These are phyloP conservation scores for Synanthedon vespiformis DNA, from an alignment of 2,888 invertebrate species.

Conservation along the genomic window DNA sequence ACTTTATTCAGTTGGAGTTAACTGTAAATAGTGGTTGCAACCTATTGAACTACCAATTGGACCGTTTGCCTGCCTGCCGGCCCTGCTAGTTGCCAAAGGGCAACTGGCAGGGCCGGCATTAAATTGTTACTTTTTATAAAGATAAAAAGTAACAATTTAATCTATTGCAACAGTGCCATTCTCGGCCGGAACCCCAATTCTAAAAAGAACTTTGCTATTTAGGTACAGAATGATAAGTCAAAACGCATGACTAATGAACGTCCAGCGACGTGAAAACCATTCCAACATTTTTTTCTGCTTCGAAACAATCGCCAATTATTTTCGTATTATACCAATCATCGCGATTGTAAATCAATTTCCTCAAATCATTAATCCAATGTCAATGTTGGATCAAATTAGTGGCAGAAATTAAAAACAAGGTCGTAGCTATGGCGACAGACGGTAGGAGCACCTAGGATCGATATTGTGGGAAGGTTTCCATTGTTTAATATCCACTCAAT, in stretches of 20 bases:
- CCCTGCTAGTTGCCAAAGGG: too few relatives aligned
- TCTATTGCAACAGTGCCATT: too few relatives aligned
- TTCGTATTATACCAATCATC: conserved; percentile 18
- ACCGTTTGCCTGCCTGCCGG: too few relatives aligned
- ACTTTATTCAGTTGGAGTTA: too few relatives aligned
- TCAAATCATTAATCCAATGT: conserved; percentile 16
- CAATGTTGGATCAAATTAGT: conserved; percentile 26
- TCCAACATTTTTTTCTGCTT: not conserved
- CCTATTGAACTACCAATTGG: too few relatives aligned
- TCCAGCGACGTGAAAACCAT: not conserved
- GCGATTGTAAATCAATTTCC: conserved; percentile 18
- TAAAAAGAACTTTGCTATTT: too few relatives aligned
- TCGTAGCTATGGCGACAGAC: conserved; percentile 11
- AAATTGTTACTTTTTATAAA: too few relatives aligned
- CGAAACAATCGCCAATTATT: conserved; percentile 6
- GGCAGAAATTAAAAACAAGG: conserved; percentile 19
- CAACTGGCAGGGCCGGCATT: too few relatives aligned
- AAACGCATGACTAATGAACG: not conserved
- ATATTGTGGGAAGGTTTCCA: conserved; percentile 22
- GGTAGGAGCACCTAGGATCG: conserved; percentile 16
- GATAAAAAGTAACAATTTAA: too few relatives aligned
- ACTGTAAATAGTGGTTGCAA: too few relatives aligned
- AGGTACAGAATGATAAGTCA: too few relatives aligned
- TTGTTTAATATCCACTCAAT: conserved; percentile 5
- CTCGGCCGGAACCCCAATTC: too few relatives aligned